phyloP scores from a whole-genome alignment of 2,113 vertebrate species.

The Mesoclemmys tuberculata region DNA sequence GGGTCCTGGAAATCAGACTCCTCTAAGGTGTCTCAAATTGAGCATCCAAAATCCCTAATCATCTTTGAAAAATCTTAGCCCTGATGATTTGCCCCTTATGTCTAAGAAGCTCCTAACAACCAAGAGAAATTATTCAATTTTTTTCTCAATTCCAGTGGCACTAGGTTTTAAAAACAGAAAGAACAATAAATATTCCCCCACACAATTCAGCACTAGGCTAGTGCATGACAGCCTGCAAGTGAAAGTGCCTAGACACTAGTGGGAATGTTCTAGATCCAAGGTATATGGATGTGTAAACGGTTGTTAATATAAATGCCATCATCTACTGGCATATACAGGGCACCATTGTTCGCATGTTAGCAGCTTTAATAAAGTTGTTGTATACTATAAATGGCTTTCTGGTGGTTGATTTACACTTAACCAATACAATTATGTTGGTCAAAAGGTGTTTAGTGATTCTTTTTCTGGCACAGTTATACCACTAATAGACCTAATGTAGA shows the following conservation, averaged over 20 bases:
- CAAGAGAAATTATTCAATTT: slow-evolving; percentile 8
- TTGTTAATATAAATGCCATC: slow-evolving; percentile 38
- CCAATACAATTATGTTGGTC: not conserved
- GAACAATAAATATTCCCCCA: slow-evolving; percentile 12
- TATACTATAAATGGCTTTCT: not conserved
- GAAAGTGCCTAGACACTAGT: not conserved
- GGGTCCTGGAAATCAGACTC: not conserved
- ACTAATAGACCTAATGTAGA: too few relatives aligned
- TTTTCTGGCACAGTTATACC: not conserved
- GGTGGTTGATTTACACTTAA: not conserved
- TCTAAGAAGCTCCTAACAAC: not conserved
- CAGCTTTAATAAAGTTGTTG: not conserved
- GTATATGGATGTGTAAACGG: slow-evolving; percentile 7
- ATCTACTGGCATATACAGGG: slow-evolving; percentile 5
- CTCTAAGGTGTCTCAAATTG: not conserved
- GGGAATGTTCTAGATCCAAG: not conserved
- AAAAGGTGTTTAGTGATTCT: not conserved
- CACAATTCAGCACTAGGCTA: not conserved
- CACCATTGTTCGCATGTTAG: not conserved
- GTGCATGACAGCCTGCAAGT: not conserved
- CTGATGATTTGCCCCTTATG: not conserved
- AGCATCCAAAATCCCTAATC: not conserved
- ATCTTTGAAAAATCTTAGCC: too few relatives aligned
- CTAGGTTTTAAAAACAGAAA: slow-evolving; percentile 23
- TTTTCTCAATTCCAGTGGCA: not conserved